phyloP scores from a whole-genome alignment of 2,797 vertebrate species.

The Typhlichthys eigenmanni region DNA sequence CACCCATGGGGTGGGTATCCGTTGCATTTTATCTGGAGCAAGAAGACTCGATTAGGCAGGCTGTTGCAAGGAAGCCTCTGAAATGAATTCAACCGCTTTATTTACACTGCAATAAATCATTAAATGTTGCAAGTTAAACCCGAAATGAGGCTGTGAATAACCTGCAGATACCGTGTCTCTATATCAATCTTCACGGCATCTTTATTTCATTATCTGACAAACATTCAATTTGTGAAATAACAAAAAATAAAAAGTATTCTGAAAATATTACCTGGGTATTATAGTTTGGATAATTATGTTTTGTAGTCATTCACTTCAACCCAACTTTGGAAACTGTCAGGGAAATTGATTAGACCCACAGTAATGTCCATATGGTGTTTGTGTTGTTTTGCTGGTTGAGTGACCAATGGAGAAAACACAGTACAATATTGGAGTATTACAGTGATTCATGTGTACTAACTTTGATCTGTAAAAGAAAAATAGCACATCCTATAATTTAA shows the following conservation, averaged over 20 bases:
- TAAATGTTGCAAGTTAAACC: no score
- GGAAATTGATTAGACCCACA: slow-evolving; percentile 60
- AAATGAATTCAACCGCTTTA: no score
- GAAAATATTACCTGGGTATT: neutral
- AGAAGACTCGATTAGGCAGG: no score
- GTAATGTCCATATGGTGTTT: slow-evolving; percentile 64
- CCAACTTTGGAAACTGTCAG: slow-evolving; percentile 51
- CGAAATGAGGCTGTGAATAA: neutral
- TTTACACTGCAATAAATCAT: no score
- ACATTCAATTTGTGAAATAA: no score
- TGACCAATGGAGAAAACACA: slow-evolving; percentile 56
- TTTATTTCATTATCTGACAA: neutral
- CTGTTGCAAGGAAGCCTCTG: no score
- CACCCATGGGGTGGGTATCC: no score
- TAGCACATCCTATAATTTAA: no score
- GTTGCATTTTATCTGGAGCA: no score
- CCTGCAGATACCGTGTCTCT: neutral
- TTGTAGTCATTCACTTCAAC: slow-evolving; percentile 32
- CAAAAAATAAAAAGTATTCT: neutral
- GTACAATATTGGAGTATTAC: slow-evolving; percentile 54
- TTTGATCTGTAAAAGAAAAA: neutral
- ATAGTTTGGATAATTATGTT: slow-evolving; percentile 28
- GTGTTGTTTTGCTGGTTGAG: slow-evolving; percentile 54
- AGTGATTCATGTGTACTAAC: slow-evolving; percentile 46
- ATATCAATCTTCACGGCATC: neutral